phyloP scores from a whole-genome alignment of 2,113 vertebrate species.

The Serinus canaria region DNA sequence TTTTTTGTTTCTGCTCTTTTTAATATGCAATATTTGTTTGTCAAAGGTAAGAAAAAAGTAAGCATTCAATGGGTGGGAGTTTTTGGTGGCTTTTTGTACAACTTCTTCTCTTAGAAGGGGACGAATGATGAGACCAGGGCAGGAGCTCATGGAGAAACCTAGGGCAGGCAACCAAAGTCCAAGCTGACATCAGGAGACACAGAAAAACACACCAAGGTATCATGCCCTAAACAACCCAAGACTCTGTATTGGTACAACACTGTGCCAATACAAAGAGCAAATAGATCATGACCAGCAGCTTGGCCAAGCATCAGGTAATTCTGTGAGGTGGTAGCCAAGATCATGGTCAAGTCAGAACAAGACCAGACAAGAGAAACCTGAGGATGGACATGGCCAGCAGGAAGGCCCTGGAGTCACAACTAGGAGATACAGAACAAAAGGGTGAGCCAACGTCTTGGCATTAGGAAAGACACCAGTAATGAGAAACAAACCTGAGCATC shows the following conservation, averaged over 20 bases:
- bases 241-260: not conserved
- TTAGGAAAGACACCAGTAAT: not conserved
- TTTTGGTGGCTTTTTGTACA: not conserved
- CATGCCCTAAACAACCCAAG: not conserved
- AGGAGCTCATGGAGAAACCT: not conserved
- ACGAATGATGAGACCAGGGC: not conserved
- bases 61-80: too few relatives aligned
- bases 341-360: not conserved
- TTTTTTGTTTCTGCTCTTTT: not conserved
- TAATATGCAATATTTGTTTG: not conserved
- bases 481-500: not conserved
- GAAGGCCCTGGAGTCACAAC: not conserved
- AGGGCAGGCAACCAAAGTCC: not conserved
- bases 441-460: not conserved
- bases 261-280: not conserved
- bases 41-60: not conserved
- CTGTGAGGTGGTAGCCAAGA: not conserved
- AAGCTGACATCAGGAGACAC: not conserved
- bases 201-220: not conserved
- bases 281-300: not conserved
- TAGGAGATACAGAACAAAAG: not conserved
- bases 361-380: not conserved
- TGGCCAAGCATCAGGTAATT: not conserved
- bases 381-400: not conserved
- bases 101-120: not conserved